Evolutionary conservation across 2,113 vertebrate genomes (phyloP).

Genomic region (Grallaria varia): DNA sequence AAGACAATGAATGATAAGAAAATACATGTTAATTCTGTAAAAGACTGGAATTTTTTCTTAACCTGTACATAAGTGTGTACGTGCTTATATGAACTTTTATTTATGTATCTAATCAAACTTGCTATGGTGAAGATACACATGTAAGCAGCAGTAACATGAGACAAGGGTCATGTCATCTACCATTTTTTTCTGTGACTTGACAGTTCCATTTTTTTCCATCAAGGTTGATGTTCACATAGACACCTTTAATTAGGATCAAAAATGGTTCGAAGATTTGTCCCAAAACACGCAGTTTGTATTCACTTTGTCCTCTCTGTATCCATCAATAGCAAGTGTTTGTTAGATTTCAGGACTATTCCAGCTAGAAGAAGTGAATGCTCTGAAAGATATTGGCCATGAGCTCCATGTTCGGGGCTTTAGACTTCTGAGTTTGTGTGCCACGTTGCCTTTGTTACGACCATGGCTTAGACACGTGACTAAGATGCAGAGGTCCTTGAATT

Average conservation of each 20-base stretch:
- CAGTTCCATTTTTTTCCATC: slow-evolving; percentile 29
- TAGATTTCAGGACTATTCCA: neutral
- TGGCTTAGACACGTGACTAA: neutral
- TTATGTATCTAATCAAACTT: neutral
- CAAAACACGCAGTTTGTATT: neutral
- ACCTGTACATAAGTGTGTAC: neutral
- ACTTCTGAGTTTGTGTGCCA: accelerated
- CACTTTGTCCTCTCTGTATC: neutral
- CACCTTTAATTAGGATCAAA: slow-evolving; percentile 32
- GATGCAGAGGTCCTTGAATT: neutral
- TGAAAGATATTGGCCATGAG: neutral
- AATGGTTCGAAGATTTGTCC: neutral
- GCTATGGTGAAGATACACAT: neutral
- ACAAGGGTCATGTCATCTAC: neutral
- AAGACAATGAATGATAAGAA: neutral
- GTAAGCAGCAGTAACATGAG: neutral
- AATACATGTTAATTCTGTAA: neutral
- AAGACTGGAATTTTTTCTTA: neutral
- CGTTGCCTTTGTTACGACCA: accelerated
- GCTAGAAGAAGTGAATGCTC: neutral
- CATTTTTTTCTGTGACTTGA: neutral
- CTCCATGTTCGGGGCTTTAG: neutral
- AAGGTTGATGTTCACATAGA: slow-evolving; percentile 2
- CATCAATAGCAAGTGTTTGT: neutral
- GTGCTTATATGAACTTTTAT: neutral